Evolutionary conservation across 2,888 invertebrate species (phyloP), one percentile per base, ranked within the genome.

Genomic region (Pollenia labialis): DNA sequence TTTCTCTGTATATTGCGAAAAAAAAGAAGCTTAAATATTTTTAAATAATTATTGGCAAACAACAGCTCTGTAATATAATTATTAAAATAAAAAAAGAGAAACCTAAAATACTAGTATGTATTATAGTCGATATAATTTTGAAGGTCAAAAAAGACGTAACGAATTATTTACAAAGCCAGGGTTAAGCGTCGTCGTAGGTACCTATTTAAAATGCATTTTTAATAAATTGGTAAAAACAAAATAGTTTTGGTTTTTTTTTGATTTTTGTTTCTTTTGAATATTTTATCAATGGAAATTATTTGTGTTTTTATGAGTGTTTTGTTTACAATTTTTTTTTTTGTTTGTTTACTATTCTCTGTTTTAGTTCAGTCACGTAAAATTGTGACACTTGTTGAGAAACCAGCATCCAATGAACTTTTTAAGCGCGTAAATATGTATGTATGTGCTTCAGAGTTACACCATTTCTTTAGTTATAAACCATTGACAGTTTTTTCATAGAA

Each of bases 161-260:
- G 62, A 50, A 60, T 68, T 50, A 18, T 79, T 83, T 75, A 83
- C 86, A 83, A 83, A 86, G 86, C 83, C 86, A 87, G 60, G 83
- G 86, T 72, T 81, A 83, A 76, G 11, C 44, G 50, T 52, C 23
- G 23, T 23, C 23, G 23, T n/a, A n/a, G n/a, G n/a, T n/a, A n/a
- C n/a, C n/a, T 48, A 56, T 66, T 69, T 58, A 12, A 83, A 83
- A 14, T 64, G 68, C 81, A 58, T 46, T 69, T 50, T 32, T 4
- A 32, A 32, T 50, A 76, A 69, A 68, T 52, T 58, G n/a, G 52
- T 56, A 10, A 71, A 80, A 75, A 76, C 16, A 62, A 76, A 58
- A 54, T 42, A 50, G 11, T 62, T 77, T 48, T 40, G 23, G 23
- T 44, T 54, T 76, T 54, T 76, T 66, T 4, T 50, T 71, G 54